Conservation (phyloP, 2,888 invertebrate species). For the Orchestes rusci region DNA sequence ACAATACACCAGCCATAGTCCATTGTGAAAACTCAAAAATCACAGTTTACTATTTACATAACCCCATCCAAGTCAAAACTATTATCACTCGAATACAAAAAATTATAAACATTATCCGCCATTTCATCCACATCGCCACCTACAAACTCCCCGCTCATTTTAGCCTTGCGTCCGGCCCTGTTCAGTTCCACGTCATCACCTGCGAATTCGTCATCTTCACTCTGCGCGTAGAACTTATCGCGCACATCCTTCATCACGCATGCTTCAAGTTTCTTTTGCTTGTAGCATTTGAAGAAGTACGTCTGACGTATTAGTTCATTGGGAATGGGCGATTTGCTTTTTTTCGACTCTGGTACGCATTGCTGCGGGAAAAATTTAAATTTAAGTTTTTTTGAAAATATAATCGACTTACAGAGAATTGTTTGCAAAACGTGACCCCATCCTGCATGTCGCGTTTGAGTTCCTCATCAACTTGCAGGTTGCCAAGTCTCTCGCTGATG, state of each 20-base stretch:
- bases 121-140: background rate
- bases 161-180: constrained; percentile 36
- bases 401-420: constrained; percentile 53
- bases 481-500: constrained; percentile 55
- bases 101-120: background rate
- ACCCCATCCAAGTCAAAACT: background rate
- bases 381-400: constrained; percentile 1
- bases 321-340: constrained; percentile 55
- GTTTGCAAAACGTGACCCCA: constrained; percentile 59
- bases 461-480: constrained; percentile 55
- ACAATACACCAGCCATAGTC: background rate
- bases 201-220: constrained; percentile 55
- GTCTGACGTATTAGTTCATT: constrained; percentile 59
- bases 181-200: constrained; percentile 42
- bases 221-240: constrained; percentile 56
- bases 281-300: constrained; percentile 69
- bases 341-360: constrained; percentile 61
- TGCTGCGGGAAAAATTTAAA: constrained; percentile 46
- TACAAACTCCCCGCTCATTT: background rate
- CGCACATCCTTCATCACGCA: constrained; percentile 66
- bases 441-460: constrained; percentile 59
- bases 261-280: constrained; percentile 65
- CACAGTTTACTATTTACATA: background rate
- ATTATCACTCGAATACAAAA: background rate
- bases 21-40: background rate